Conservation (phyloP, 2,797 vertebrate genomes). For the Ataeniobius toweri region DNA sequence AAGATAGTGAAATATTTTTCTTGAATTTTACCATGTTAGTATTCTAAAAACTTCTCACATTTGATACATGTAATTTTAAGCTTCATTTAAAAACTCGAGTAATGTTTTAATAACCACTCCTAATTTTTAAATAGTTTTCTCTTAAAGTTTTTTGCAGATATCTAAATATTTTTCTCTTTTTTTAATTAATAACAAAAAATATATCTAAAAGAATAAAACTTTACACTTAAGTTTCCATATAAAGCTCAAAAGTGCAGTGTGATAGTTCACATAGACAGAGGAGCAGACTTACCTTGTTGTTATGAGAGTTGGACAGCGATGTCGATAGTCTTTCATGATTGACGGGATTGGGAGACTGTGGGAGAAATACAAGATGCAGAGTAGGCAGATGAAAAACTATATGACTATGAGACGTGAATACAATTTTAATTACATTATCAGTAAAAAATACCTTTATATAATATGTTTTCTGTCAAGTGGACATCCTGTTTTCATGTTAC, state of each 20-base stretch:
- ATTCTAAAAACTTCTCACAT: too few relatives aligned
- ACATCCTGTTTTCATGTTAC: conserved; percentile 22
- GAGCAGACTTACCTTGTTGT: conserved; percentile 63
- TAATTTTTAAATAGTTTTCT: too few relatives aligned
- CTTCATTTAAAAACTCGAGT: too few relatives aligned
- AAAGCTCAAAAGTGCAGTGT: not conserved
- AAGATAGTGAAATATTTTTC: too few relatives aligned
- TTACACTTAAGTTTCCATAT: not conserved
- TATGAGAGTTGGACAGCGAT: conserved; percentile 50
- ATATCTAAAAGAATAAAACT: not conserved
- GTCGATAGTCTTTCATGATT: conserved; percentile 56
- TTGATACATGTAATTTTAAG: too few relatives aligned
- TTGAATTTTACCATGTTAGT: too few relatives aligned
- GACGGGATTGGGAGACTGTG: conserved; percentile 57
- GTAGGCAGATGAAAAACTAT: conserved; percentile 31
- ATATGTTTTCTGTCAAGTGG: conserved; percentile 23
- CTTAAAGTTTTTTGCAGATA: too few relatives aligned
- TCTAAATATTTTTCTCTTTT: not conserved
- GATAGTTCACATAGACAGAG: not conserved
- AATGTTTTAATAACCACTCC: too few relatives aligned
- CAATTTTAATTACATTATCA: conserved; percentile 19
- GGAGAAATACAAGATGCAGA: conserved; percentile 43
- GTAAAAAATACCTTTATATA: conserved; percentile 15
- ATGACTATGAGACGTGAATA: conserved; percentile 7
- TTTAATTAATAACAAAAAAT: not conserved